Conservation (phyloP, 2,888 invertebrate genomes). For the Anoplius nigerrimus region DNA sequence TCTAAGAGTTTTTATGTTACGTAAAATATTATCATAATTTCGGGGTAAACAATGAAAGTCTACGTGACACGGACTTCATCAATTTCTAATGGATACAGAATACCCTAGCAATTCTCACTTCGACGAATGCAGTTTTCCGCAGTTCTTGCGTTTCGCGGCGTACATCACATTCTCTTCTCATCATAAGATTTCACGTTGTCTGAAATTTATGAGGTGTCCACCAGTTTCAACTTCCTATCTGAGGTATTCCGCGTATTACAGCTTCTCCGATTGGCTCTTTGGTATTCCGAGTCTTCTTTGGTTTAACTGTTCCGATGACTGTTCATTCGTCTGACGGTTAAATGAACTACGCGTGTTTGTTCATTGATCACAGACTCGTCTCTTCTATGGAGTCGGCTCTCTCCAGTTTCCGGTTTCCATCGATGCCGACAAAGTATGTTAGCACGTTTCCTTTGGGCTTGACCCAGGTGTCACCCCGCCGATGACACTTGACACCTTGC, state of each 20-base stretch:
- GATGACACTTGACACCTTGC: constrained; percentile 82
- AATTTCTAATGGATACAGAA: too few relatives aligned
- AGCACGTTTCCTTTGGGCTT: constrained; percentile 84
- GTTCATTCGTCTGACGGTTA: background rate
- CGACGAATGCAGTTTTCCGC: too few relatives aligned
- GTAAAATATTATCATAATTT: too few relatives aligned
- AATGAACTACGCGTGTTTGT: background rate
- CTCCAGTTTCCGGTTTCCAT: constrained; percentile 75
- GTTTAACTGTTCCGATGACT: constrained; percentile 34
- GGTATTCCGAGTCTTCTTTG: constrained; percentile 53
- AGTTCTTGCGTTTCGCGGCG: too few relatives aligned
- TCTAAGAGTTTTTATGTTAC: too few relatives aligned
- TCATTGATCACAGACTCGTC: constrained; percentile 62
- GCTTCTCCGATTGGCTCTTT: constrained; percentile 36
- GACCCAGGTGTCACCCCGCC: constrained; percentile 83
- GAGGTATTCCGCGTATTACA: constrained; percentile 42
- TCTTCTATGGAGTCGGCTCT: constrained; percentile 60
- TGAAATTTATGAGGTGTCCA: constrained; percentile 6
- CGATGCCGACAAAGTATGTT: constrained; percentile 84
- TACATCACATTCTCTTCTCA: background rate
- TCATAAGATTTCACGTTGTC: background rate
- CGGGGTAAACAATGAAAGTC: too few relatives aligned
- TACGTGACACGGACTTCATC: too few relatives aligned
- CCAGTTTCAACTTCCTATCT: constrained; percentile 25
- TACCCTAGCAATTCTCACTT: too few relatives aligned